Evolutionary conservation across 2,797 vertebrate genomes (phyloP).

Genomic region (Eupleurogrammus muticus): DNA sequence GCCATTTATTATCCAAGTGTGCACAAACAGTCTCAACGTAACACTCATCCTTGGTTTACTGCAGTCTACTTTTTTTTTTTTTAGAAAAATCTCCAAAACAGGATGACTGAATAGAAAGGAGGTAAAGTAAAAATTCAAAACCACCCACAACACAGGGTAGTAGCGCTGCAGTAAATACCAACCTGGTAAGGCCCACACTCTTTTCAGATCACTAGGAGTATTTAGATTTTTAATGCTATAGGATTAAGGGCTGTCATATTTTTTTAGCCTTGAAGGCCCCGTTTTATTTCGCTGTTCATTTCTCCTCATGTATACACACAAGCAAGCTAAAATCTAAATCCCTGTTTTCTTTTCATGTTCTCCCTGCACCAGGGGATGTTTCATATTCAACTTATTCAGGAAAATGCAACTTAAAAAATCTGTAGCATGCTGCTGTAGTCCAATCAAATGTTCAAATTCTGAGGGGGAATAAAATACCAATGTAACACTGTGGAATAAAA

Average conservation of each 20-base stretch:
- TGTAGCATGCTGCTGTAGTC: too few relatives aligned
- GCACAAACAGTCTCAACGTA: background rate
- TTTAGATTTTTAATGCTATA: background rate
- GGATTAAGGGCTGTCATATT: background rate
- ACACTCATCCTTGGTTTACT: background rate
- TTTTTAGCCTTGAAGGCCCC: too few relatives aligned
- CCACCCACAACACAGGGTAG: slow-evolving; percentile 52
- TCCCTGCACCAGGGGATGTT: too few relatives aligned
- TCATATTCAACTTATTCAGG: too few relatives aligned
- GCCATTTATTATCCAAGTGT: background rate
- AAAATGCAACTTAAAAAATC: too few relatives aligned
- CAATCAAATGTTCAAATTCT: too few relatives aligned
- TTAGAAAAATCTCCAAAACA: background rate
- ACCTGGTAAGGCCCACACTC: background rate
- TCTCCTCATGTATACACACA: too few relatives aligned
- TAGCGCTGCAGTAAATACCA: slow-evolving; percentile 23
- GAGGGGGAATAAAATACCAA: too few relatives aligned
- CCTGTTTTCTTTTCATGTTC: too few relatives aligned
- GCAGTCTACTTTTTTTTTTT: background rate
- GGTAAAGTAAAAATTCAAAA: slow-evolving; percentile 22
- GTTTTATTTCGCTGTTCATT: too few relatives aligned
- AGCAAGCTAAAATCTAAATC: too few relatives aligned
- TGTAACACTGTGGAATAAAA: too few relatives aligned
- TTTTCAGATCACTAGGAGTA: fast-evolving
- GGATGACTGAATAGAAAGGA: background rate